These are phyloP conservation scores for Hemibagrus wyckioides DNA, from an alignment of 2,113 vertebrate species.

Conservation along the genomic window DNA sequence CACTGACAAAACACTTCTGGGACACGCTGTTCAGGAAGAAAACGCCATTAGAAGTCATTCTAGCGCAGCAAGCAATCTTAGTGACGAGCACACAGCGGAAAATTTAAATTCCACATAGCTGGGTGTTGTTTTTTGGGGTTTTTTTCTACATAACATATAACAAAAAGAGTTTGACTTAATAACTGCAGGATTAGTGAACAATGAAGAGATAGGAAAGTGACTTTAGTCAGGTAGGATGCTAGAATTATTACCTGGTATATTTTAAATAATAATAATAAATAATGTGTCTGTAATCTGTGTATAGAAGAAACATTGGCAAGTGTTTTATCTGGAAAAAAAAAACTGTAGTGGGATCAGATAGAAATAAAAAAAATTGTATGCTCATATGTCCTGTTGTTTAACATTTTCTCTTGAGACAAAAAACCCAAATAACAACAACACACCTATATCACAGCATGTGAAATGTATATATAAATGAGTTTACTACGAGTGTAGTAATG, in stretches of 20 bases:
- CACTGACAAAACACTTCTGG: slow-evolving; percentile 28
- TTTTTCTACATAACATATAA: not conserved
- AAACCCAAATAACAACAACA: no score
- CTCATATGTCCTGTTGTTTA: not conserved
- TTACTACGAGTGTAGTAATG: not conserved
- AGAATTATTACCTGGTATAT: not conserved
- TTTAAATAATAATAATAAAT: not conserved
- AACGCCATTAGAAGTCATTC: slow-evolving; percentile 38
- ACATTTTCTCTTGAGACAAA: no score
- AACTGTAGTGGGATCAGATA: not conserved
- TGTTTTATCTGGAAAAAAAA: not conserved
- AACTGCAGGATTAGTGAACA: not conserved
- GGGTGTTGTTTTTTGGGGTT: not conserved
- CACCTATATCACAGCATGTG: not conserved
- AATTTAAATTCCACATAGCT: slow-evolving; percentile 38
- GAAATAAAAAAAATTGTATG: no score
- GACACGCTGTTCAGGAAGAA: slow-evolving; percentile 27
- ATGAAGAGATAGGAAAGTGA: not conserved
- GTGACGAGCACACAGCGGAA: slow-evolving; percentile 12
- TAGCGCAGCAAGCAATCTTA: slow-evolving; percentile 40
- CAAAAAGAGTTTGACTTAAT: slow-evolving; percentile 10
- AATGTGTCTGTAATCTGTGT: not conserved
- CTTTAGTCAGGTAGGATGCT: not conserved
- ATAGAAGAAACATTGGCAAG: not conserved
- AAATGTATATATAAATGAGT: not conserved